phyloP scores from a whole-genome alignment of 2,888 invertebrate species.

The Noctua pronuba region DNA sequence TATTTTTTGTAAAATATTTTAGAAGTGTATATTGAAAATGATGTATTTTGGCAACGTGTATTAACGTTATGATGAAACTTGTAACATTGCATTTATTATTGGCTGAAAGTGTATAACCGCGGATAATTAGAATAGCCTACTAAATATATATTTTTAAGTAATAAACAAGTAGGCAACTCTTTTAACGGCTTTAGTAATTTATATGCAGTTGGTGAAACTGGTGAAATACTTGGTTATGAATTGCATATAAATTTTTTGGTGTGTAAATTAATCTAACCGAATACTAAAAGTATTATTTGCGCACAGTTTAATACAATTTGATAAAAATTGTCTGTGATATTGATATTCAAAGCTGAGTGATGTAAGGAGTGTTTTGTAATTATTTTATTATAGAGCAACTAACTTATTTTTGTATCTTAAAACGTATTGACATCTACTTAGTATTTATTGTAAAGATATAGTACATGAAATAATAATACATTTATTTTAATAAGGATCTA shows the following conservation, averaged over 20 bases:
- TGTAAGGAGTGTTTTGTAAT: slow-evolving; percentile 66
- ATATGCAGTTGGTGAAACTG: slow-evolving; percentile 34
- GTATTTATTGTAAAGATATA: slow-evolving; percentile 64
- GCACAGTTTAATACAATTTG: slow-evolving; percentile 68
- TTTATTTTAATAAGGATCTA: slow-evolving; percentile 24
- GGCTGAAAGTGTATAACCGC: slow-evolving; percentile 6
- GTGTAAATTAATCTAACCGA: slow-evolving; percentile 38
- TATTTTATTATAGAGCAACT: slow-evolving; percentile 65
- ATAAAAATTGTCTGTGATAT: slow-evolving; percentile 85
- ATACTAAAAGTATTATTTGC: slow-evolving; percentile 64
- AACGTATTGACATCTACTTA: slow-evolving; percentile 51
- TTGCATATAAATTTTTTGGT: slow-evolving; percentile 14
- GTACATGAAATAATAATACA: slow-evolving; percentile 33
- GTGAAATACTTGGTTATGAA: slow-evolving; percentile 7
- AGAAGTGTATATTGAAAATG: slow-evolving; percentile 7
- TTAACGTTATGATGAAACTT: not conserved
- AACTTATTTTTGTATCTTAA: slow-evolving; percentile 73
- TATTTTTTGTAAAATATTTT: slow-evolving; percentile 45
- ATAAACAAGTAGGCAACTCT: not conserved
- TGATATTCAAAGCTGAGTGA: slow-evolving; percentile 78
- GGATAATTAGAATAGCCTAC: not conserved
- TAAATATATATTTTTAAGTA: slow-evolving; percentile 8
- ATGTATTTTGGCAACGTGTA: slow-evolving; percentile 23
- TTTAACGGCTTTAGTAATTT: slow-evolving; percentile 7
- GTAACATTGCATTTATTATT: slow-evolving; percentile 44